phyloP scores from a whole-genome alignment of 2,113 vertebrate genomes.

The Pteronura brasiliensis region DNA sequence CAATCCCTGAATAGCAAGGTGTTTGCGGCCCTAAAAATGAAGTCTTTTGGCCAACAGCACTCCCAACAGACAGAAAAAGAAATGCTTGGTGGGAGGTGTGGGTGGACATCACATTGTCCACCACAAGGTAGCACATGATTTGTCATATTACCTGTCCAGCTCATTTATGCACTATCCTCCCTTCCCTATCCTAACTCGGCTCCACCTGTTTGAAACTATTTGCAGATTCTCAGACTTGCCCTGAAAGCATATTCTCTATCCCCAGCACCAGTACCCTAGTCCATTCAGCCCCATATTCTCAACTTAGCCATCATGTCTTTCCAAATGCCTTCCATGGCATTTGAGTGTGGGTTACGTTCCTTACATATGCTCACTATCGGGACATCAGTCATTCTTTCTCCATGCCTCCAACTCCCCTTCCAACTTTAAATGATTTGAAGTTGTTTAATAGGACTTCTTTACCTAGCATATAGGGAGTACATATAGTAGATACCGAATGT shows the following conservation, averaged over 20 bases:
- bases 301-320: not conserved
- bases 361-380: not conserved
- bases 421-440: not conserved
- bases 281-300: not conserved
- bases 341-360: fast-evolving
- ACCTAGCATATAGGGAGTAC: not conserved
- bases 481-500: not conserved
- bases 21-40: not conserved
- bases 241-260: not conserved
- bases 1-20: not conserved
- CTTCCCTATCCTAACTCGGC: not conserved
- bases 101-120: not conserved
- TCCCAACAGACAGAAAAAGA: not conserved
- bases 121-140: too few relatives aligned
- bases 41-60: not conserved
- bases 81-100: not conserved
- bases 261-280: not conserved
- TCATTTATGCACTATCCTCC: not conserved
- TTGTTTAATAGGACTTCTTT: not conserved
- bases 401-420: not conserved
- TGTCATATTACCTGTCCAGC: not conserved
- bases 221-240: not conserved
- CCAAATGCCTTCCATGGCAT: not conserved
- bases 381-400: not conserved
- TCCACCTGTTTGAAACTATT: not conserved